Conservation (phyloP, 1,140 invertebrate species). For the Microplitis demolitor region DNA sequence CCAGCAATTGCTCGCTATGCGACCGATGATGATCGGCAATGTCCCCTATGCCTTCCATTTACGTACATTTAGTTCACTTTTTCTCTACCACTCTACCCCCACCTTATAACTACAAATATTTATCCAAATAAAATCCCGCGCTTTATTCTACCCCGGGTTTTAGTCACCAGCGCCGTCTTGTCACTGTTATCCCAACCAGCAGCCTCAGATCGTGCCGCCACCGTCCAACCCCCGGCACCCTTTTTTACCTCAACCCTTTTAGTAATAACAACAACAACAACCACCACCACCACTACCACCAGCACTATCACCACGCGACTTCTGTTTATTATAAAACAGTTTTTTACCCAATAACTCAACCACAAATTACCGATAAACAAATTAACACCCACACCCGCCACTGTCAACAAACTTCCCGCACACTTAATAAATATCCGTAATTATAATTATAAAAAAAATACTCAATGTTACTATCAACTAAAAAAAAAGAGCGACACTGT, state of each 20-base stretch:
- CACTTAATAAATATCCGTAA: no score
- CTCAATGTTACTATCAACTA: no score
- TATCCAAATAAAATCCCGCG: neutral
- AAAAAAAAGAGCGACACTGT: no score
- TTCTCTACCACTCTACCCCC: conserved; percentile 37
- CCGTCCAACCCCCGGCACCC: conserved; percentile 11
- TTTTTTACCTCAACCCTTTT: neutral
- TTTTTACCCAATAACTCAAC: neutral
- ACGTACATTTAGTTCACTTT: conserved; percentile 56
- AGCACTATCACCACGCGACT: no score
- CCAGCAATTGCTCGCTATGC: conserved; percentile 65
- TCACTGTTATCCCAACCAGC: conserved; percentile 12
- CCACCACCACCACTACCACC: no score
- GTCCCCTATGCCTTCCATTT: conserved; percentile 71
- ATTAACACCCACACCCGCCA: no score
- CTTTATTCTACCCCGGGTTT: neutral
- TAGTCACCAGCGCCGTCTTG: neutral
- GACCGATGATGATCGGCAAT: conserved; percentile 69
- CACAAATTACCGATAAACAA: no score
- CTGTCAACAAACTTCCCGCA: no score
- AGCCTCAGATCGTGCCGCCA: neutral
- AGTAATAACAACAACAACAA: no score
- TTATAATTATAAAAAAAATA: no score
- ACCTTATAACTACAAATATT: conserved; percentile 6
- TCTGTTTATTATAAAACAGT: neutral